Evolutionary conservation across 2,888 invertebrate genomes (phyloP), one percentile per base, ranked within the genome.

Genomic region (Bombyx huttoni): DNA sequence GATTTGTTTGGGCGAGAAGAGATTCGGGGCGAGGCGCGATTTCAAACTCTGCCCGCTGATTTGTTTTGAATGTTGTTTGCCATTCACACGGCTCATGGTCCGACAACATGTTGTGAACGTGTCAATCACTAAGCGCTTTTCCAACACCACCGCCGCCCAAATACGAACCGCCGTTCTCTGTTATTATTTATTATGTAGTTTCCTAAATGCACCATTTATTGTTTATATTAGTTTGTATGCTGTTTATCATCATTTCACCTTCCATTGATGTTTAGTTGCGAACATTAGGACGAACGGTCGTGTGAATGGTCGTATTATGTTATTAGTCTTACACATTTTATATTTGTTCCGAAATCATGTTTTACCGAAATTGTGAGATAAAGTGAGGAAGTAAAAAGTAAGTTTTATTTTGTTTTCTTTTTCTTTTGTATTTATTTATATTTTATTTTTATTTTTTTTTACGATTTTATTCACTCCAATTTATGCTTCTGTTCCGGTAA

Each of bases 371-470:
- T 40, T 40, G 33, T 50, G 49, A 24, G 24, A 13, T 34, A 50
- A 51, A 48, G 50, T 52, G 40, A 40, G 40, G 40, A 40, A 40
- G 40, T 51, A 33, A 50, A 53, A 56, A 51, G 61, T 61, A 61
- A 58, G 61, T 61, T 55, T 53, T 51, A 46, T 56, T 57, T 40
- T 34, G 33, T 52, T 54, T 49, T 50, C 13, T 9, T 52, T 46
- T 53, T 55, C 47, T 12, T 52, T 57, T 47, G 12, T 46, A 34
- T 49, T 10, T 34, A 12, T 51, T 49, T 13, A 12, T 51, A 8
- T 13, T 51, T 35, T 24, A 24, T 52, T 51, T 50, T 48, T n/a
- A n/a, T 24, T 24, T 24, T 24, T 24, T 24, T 24, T 52, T 13
- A 13, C 13, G 7, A 9, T 46, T 24, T 24, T 24, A 3, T 24